phyloP scores from a whole-genome alignment of 2,888 invertebrate genomes.

The Diloba caeruleocephala region DNA sequence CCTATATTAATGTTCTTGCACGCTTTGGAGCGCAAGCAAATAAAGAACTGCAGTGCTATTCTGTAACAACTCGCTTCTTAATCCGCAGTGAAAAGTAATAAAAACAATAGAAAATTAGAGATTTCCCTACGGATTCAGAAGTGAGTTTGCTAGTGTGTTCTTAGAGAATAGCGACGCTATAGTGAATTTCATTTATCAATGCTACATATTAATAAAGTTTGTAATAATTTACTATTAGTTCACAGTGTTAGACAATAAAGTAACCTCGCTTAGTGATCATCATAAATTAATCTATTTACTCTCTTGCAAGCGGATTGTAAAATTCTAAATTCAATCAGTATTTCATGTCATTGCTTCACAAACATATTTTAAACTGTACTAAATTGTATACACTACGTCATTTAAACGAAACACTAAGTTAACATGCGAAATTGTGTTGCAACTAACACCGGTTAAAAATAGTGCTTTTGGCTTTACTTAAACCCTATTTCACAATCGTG shows the following conservation, averaged over 20 bases:
- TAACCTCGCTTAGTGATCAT: slow-evolving; percentile 36
- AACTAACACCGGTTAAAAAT: slow-evolving; percentile 55
- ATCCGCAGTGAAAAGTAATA: too few species aligned
- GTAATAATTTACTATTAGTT: slow-evolving; percentile 7
- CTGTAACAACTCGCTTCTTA: too few species aligned
- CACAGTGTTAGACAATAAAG: slow-evolving; percentile 20
- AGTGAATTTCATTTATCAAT: background rate
- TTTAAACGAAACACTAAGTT: slow-evolving; percentile 61
- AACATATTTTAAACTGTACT: slow-evolving; percentile 62
- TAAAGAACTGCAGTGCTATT: background rate
- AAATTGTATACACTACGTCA: slow-evolving; percentile 55
- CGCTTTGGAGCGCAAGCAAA: background rate
- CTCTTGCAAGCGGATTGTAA: slow-evolving; percentile 62
- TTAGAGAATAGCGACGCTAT: too few species aligned
- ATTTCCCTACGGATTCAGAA: too few species aligned
- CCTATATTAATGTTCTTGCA: too few species aligned
- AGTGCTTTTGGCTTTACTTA: slow-evolving; percentile 57
- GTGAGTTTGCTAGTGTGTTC: too few species aligned
- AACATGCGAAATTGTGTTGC: slow-evolving; percentile 60
- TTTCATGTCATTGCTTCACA: slow-evolving; percentile 66
- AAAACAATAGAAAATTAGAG: too few species aligned
- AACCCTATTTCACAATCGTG: slow-evolving; percentile 50
- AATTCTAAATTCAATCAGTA: slow-evolving; percentile 70
- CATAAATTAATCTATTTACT: slow-evolving; percentile 62
- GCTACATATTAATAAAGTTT: background rate